phyloP scores from a whole-genome alignment of 2,797 vertebrate species.

The Enoplosus armatus region DNA sequence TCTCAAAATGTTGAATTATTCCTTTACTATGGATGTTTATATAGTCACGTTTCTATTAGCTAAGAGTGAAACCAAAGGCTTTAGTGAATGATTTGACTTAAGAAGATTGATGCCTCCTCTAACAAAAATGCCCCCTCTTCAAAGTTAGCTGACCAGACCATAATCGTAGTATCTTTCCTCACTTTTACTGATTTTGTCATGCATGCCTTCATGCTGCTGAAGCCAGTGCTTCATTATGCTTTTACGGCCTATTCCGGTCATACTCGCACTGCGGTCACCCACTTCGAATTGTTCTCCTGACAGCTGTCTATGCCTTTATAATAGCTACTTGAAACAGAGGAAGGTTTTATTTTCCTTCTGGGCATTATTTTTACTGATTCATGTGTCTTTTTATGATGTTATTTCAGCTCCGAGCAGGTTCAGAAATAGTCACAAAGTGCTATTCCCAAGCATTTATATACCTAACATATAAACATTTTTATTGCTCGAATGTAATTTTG shows the following conservation, averaged over 20 bases:
- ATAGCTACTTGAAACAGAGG: conserved; percentile 73
- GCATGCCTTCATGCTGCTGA: conserved; percentile 64
- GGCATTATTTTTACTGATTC: conserved; percentile 78
- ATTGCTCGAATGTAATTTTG: conserved; percentile 80
- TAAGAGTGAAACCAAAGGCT: conserved; percentile 5
- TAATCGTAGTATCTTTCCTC: conserved; percentile 61
- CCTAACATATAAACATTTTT: conserved; percentile 80
- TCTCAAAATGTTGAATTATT: background rate
- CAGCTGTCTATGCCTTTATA: conserved; percentile 75
- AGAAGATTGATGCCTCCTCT: conserved; percentile 25
- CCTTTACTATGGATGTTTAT: background rate
- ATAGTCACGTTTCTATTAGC: conserved; percentile 1
- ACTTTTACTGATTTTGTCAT: conserved; percentile 65
- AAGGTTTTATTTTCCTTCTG: conserved; percentile 65
- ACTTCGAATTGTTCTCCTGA: conserved; percentile 71
- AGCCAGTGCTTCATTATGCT: conserved; percentile 68
- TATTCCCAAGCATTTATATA: conserved; percentile 74
- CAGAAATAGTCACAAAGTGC: conserved; percentile 77
- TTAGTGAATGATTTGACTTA: conserved; percentile 11
- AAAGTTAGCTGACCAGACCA: conserved; percentile 38
- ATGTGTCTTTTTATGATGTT: conserved; percentile 77
- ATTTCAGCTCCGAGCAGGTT: conserved; percentile 67
- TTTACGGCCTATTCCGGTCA: conserved; percentile 73
- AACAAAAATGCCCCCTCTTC: conserved; percentile 44
- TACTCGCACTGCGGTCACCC: conserved; percentile 64